phyloP scores from a whole-genome alignment of 53 echinoderm and acorn worm genomes.

The Henricia sp. region DNA sequence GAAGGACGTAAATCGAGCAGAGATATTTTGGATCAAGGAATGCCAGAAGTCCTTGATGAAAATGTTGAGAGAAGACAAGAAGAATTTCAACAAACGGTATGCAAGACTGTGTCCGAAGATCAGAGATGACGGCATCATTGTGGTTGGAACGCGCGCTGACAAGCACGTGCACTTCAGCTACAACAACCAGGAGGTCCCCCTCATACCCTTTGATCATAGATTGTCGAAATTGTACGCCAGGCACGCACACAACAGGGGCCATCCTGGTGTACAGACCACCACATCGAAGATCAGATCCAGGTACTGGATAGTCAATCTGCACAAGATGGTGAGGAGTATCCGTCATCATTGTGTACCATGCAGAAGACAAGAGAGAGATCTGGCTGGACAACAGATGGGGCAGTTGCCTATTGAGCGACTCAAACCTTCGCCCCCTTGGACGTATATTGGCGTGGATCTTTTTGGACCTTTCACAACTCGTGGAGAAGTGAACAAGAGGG shows the following conservation, averaged over 20 bases:
- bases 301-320: constrained; percentile 23
- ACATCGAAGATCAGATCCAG: constrained; percentile 42
- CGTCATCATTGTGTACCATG: constrained; percentile 26
- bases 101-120: constrained; percentile 15
- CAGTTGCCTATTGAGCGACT: constrained; percentile 22
- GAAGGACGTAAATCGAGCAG: constrained; percentile 21
- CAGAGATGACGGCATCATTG: constrained; percentile 60
- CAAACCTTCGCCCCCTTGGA: constrained; percentile 65
- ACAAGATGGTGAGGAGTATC: constrained; percentile 8
- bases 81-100: constrained; percentile 26
- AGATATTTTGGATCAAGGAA: constrained; percentile 54
- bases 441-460: constrained; percentile 48
- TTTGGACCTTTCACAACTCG: constrained; percentile 59
- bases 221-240: constrained; percentile 43
- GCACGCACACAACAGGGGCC: constrained; percentile 30
- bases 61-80: not conserved
- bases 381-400: constrained; percentile 26
- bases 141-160: constrained; percentile 33
- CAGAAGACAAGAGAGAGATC: constrained; percentile 13
- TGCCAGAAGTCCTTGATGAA: constrained; percentile 40
- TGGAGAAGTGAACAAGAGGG: constrained; percentile 58
- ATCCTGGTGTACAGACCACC: constrained; percentile 35
- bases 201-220: constrained; percentile 33
- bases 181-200: constrained; percentile 49
- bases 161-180: constrained; percentile 54